Evolutionary conservation across 2,113 vertebrate species (phyloP).

Genomic region (Xiphias gladius): DNA sequence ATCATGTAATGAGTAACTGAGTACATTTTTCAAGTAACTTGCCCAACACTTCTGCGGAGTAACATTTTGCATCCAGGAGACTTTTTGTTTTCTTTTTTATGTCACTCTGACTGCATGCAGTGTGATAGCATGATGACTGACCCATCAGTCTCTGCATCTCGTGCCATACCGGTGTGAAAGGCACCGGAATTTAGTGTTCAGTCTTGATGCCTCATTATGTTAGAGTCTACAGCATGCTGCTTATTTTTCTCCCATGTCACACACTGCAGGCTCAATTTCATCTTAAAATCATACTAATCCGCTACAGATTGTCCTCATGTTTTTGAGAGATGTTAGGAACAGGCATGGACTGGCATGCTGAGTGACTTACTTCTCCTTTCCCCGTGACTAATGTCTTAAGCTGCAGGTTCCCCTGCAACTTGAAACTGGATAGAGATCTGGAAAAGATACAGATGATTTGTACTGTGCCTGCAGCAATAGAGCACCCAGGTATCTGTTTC

Average conservation of each 20-base stretch:
- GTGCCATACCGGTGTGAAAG: neutral
- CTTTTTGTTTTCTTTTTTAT: neutral
- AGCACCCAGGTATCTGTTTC: conserved; percentile 69
- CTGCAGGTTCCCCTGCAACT: conserved; percentile 57
- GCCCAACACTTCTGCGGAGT: neutral
- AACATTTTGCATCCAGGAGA: neutral
- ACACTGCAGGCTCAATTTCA: conserved; percentile 38
- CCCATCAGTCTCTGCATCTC: conserved; percentile 2
- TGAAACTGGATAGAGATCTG: conserved; percentile 67
- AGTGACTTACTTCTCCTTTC: conserved; percentile 54
- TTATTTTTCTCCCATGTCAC: conserved; percentile 22
- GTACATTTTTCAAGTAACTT: neutral
- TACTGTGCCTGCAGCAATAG: conserved; percentile 55
- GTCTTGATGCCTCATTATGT: conserved; percentile 10
- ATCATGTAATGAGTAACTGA: neutral
- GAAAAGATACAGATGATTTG: conserved; percentile 74
- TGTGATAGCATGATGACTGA: conserved; percentile 23
- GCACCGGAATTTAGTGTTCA: neutral
- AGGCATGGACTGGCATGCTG: conserved; percentile 22
- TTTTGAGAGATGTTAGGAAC: conserved; percentile 33
- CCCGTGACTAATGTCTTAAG: conserved; percentile 74
- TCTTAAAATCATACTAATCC: conserved; percentile 37
- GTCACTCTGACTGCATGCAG: neutral
- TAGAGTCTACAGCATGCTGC: conserved; percentile 1
- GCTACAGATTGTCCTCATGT: conserved; percentile 27